phyloP scores from a whole-genome alignment of 2,888 invertebrate species.

The Creontiades dilutus region DNA sequence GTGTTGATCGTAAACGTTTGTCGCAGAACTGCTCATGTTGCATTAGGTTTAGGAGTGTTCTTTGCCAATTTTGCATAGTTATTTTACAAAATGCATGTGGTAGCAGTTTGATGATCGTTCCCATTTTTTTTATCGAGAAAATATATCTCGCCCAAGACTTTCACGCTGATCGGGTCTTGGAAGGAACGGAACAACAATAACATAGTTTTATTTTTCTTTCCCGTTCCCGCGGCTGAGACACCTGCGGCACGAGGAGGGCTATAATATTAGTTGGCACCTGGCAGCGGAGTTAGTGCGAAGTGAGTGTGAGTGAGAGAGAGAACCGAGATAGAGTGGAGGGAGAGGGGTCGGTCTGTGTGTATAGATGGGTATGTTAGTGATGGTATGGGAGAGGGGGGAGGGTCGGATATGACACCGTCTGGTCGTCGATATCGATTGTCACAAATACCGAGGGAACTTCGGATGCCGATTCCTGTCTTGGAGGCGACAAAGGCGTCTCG shows the following conservation, averaged over 20 bases:
- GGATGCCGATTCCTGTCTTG: slow-evolving; percentile 40
- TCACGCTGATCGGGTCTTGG: not conserved
- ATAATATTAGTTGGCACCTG: slow-evolving; percentile 51
- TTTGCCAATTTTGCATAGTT: too few relatives aligned
- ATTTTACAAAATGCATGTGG: not conserved
- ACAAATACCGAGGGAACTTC: slow-evolving; percentile 38
- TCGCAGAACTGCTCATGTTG: too few relatives aligned
- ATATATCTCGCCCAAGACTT: not conserved
- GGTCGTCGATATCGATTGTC: slow-evolving; percentile 43
- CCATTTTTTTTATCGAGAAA: not conserved
- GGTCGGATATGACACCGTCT: slow-evolving; percentile 26
- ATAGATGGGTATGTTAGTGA: not conserved
- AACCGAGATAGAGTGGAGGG: too few relatives aligned
- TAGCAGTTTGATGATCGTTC: not conserved
- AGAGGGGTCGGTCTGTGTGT: not conserved
- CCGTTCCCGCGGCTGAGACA: not conserved
- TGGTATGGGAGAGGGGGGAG: not conserved
- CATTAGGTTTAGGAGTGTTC: too few relatives aligned
- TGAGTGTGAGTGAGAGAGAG: too few relatives aligned
- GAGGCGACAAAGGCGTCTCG: not conserved
- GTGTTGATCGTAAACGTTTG: too few relatives aligned
- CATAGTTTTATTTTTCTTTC: slow-evolving; percentile 1
- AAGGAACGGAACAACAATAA: not conserved
- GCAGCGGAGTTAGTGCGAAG: not conserved
- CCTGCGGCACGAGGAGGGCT: not conserved